These are phyloP conservation scores for Anabas testudineus DNA, from an alignment of 2,797 vertebrate genomes.

Conservation along the genomic window DNA sequence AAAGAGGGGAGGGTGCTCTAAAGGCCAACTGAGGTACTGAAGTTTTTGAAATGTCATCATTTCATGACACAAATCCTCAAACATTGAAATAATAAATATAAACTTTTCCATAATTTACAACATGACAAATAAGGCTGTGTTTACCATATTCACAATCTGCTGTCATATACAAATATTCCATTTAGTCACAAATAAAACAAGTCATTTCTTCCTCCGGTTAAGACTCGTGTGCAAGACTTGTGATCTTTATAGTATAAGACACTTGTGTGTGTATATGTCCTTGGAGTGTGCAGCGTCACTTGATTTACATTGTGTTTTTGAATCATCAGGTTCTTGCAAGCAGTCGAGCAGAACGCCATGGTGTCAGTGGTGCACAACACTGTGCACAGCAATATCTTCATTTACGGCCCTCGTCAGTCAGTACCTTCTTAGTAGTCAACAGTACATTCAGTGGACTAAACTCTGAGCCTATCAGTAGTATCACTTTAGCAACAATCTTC, in stretches of 20 bases:
- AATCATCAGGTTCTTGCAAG: conserved; percentile 17
- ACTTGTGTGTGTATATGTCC: conserved; percentile 30
- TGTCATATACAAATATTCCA: not conserved
- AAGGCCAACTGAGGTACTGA: conserved; percentile 33
- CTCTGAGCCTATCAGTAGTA: conserved; percentile 63
- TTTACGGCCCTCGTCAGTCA: conserved; percentile 8
- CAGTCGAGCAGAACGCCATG: conserved; percentile 30
- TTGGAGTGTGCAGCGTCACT: conserved; percentile 21
- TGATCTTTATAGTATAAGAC: conserved; percentile 21
- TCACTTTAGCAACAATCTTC: conserved; percentile 28
- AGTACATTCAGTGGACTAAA: conserved; percentile 57
- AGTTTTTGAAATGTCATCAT: not conserved
- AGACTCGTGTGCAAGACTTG: conserved; percentile 48
- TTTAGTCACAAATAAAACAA: conserved; percentile 24
- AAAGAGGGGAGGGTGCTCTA: not conserved
- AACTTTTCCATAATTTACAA: conserved; percentile 38
- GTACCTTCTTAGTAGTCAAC: conserved; percentile 48
- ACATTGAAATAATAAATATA: conserved; percentile 64
- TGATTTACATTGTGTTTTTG: conserved; percentile 33
- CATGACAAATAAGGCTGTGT: conserved; percentile 30
- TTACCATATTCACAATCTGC: conserved; percentile 16
- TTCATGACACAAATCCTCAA: conserved; percentile 18
- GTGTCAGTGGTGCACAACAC: conserved; percentile 13
- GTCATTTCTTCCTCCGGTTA: conserved; percentile 7
- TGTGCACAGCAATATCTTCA: conserved; percentile 26